Evolutionary conservation across 2,888 invertebrate species (phyloP).

Genomic region (Lasioglossum morio): DNA sequence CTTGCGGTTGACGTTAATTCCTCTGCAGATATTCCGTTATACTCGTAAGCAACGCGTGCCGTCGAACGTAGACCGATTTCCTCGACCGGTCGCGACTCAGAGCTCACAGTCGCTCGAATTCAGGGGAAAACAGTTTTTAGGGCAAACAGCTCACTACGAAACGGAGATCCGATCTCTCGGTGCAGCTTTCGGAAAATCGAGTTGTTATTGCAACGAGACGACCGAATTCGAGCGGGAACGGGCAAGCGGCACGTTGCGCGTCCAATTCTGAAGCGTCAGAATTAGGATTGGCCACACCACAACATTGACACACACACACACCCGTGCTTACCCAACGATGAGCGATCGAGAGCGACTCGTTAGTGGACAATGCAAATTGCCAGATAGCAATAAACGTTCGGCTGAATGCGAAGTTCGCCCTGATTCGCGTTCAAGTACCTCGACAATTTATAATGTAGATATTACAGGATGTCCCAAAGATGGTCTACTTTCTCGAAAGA

Average conservation of each 20-base stretch:
- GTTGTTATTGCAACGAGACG: neutral
- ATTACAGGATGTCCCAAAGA: neutral
- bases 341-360: neutral
- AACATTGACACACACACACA: neutral
- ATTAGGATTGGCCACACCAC: neutral
- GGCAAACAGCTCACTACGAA: neutral
- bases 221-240: too few relatives aligned
- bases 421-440: neutral
- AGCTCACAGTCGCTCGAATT: too few relatives aligned
- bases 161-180: neutral
- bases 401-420: neutral
- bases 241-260: neutral
- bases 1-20: constrained; percentile 57
- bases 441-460: neutral
- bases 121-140: neutral
- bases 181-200: neutral
- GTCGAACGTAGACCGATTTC: neutral
- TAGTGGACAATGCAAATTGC: neutral
- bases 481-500: neutral
- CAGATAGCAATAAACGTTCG: neutral
- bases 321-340: neutral
- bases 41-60: constrained; percentile 15
- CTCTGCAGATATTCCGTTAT: constrained; percentile 37
- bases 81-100: neutral
- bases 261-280: neutral